Conservation (phyloP, 2,888 invertebrate species). For the Scaptomyza reducta region DNA sequence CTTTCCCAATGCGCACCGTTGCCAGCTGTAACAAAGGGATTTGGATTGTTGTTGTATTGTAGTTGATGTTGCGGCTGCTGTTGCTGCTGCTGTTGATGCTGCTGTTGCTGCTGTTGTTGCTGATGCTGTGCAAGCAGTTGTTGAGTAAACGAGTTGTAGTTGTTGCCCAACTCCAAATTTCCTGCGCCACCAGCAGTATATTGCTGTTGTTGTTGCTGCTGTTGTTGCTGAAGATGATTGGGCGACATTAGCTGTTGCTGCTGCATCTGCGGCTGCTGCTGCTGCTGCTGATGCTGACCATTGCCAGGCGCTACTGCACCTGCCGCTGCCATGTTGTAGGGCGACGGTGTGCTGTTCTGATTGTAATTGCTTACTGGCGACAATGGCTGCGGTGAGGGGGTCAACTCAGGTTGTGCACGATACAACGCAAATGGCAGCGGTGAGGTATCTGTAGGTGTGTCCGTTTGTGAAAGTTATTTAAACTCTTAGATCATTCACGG, state of each 20-base stretch:
- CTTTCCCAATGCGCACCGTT: constrained; percentile 59
- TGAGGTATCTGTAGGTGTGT: constrained; percentile 75
- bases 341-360: constrained; percentile 81
- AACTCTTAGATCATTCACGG: neutral
- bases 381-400: constrained; percentile 83
- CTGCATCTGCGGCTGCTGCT: constrained; percentile 56
- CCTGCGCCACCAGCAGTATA: constrained; percentile 38
- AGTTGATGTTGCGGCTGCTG: constrained; percentile 58
- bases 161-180: constrained; percentile 55
- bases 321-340: constrained; percentile 74
- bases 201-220: constrained; percentile 55
- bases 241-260: constrained; percentile 70
- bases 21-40: constrained; percentile 67
- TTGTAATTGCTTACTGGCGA: constrained; percentile 82
- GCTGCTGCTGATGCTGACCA: constrained; percentile 65
- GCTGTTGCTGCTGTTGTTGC: constrained; percentile 64
- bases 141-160: constrained; percentile 69
- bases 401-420: constrained; percentile 78
- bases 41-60: constrained; percentile 66
- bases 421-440: constrained; percentile 82
- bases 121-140: constrained; percentile 62
- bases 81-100: constrained; percentile 54
- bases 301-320: constrained; percentile 53
- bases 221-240: constrained; percentile 67
- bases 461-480: neutral